Base-by-base conservation (phyloP, 2,113 vertebrate genomes). In the Origma solitaria region DNA sequence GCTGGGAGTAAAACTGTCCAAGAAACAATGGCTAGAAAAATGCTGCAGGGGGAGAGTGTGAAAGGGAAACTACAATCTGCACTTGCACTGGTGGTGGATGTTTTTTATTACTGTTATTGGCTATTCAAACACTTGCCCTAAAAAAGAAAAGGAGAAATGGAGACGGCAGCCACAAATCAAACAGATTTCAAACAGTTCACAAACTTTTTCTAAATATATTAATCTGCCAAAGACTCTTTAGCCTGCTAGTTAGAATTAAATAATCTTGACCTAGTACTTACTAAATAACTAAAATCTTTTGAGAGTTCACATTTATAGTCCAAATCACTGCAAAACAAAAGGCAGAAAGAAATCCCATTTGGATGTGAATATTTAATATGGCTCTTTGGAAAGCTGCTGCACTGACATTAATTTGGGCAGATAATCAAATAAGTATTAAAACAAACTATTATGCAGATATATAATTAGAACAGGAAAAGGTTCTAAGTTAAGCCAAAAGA, bases 381-480 rank as follows among this genome's bases (percentile, higher is more conserved):
- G 33, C 56, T 94, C 42, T 83, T 91, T 70, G 82, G 71, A 83
- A 94, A 91, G 58, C 85, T 91, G 78, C 78, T 83, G 54, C 3
- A 2, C 51, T 80, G 85, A 78, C 64, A 72, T 75, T 77, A 80
- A 86, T 92, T 94, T 78, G 60, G 35, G 44, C 44, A 90, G 71
- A 90, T 91, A 96, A 91, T 93, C 79, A 90, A 82, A 33, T 88
- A 90, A 88, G 57, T 73, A 92, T 90, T 93, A 94, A 88, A 94
- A 42, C 57, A 87, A 64, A 65, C 45, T 66, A 78, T 88, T 94
- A 92, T 64, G 60, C 49, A 90, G 60, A 83, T 64, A 71, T 81
- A 90, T 90, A 94, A 90, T 94, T 85, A 88, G 88, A 85, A 56
- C 12, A 71, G 51, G 51, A 64, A 89, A 86, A 82, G 56, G 13